phyloP scores from a whole-genome alignment of 37 sponge, comb jelly and placozoan species.

The Cladorhizidae sp. region DNA sequence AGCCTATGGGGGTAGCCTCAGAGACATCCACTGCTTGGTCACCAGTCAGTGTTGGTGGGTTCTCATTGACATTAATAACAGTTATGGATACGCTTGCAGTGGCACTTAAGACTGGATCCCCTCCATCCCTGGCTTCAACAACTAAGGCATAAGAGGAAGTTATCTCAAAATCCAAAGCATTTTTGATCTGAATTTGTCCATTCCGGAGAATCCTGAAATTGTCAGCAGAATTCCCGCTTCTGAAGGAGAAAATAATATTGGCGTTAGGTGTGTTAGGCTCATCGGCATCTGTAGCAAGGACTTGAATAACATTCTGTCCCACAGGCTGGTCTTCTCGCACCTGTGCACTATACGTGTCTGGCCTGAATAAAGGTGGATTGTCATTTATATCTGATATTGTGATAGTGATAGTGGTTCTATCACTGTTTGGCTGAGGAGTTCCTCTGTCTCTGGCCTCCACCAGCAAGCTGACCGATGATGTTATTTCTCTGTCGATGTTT shows the following conservation, averaged over 20 bases:
- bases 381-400: conserved; percentile 80
- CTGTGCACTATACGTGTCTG: conserved; percentile 14
- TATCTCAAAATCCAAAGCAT: conserved; percentile 50
- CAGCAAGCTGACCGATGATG: conserved; percentile 4
- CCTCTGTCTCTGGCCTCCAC: conserved; percentile 45
- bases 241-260: conserved; percentile 29
- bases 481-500: conserved; percentile 51
- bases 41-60: conserved; percentile 49
- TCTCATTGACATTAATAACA: conserved; percentile 80
- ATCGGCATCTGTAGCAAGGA: conserved; percentile 63
- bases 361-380: conserved; percentile 66
- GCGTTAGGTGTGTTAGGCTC: conserved; percentile 51
- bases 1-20: conserved; percentile 37
- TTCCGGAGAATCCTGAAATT: conserved; percentile 9
- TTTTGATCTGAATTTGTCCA: neutral
- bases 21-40: conserved; percentile 35
- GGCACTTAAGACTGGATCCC: conserved; percentile 27
- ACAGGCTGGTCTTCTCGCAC: conserved; percentile 39
- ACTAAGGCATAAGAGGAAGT: conserved; percentile 20
- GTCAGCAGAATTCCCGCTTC: conserved; percentile 13
- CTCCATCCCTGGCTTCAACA: conserved; percentile 43
- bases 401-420: conserved; percentile 33
- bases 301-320: conserved; percentile 13
- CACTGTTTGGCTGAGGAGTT: neutral
- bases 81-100: conserved; percentile 33